A percentile compares a stretch with the other conserved stretches of the same genome.
Conservation (phyloP, 2,888 invertebrate species). For the Tetragonula carbonaria region DNA sequence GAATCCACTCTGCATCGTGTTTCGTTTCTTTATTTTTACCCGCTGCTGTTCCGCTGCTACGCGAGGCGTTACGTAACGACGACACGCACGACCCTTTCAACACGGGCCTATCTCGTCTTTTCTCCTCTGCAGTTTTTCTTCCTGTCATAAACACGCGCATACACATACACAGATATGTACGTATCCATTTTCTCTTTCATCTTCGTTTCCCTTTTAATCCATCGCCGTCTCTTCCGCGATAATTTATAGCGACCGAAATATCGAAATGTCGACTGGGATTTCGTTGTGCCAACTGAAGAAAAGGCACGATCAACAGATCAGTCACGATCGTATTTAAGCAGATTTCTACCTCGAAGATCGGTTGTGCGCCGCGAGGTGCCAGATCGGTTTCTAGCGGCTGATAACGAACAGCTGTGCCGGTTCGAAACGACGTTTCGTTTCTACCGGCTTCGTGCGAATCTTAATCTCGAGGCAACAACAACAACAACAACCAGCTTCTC, state of each 20-base stretch:
- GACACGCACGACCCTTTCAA: not conserved
- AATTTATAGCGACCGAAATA: constrained; percentile 19
- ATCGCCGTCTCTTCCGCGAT: not conserved
- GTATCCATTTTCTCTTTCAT: too few species aligned
- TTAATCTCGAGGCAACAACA: constrained; percentile 28
- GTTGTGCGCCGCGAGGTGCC: too few species aligned
- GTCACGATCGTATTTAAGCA: not conserved
- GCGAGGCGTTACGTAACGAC: constrained; percentile 69
- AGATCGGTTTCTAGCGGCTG: constrained; percentile 48
- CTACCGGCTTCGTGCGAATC: constrained; percentile 29
- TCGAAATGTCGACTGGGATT: not conserved
- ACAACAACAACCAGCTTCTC: not conserved
- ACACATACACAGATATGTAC: not conserved
- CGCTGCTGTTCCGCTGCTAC: constrained; percentile 56
- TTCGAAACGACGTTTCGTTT: constrained; percentile 48
- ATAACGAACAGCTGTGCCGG: constrained; percentile 62
- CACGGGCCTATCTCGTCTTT: not conserved
- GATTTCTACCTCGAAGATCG: constrained; percentile 30
- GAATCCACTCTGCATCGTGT: constrained; percentile 67
- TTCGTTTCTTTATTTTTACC: constrained; percentile 75
- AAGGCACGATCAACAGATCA: not conserved
- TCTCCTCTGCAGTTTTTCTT: constrained; percentile 18
- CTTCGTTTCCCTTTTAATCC: not conserved
- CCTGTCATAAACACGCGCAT: not conserved
- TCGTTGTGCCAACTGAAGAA: not conserved